Evolutionary conservation across 1,140 invertebrate species (phyloP), one percentile per base, ranked within the genome.

Genomic region (Drosophila auraria): DNA sequence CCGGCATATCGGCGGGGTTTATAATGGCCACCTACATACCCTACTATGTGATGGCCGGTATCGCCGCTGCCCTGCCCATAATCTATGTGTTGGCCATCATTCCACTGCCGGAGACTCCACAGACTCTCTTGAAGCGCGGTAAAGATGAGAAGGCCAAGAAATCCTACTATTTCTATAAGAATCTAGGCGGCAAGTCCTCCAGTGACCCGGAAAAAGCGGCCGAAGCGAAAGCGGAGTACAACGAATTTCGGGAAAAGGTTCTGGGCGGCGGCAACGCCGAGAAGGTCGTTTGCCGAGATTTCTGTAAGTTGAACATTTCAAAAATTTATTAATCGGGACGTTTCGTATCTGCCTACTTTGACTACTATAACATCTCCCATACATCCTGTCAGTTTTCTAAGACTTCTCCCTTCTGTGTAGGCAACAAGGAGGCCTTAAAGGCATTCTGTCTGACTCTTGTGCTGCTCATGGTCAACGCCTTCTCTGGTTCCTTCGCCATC

Each of bases 401-500:
- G 8, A 20, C 33, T 42, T 17, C 20, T 3, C 5, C 42, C 9
- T 12, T n/a, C 38, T 38, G 25, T 58, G 0, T 25, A 91, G 89
- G 66, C 25, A 81, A 71, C 30, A 47, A 25, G 58, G 45, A 50
- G 0, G 64, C 84, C 3, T 8, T 73, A 2, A 86, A 69, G 56
- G 58, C 74, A 2, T 83, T 89, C 36, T 65, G n/a, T 0, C 54
- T 91, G 23, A 81, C 74, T 36, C 57, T 58, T 23, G 54, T 80
- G 2, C 15, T 91, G 14, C 17, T 91, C 5, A 3, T 89, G 4
- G 42, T 47, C 27, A 81, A 87, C 54, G 61, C 84, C 36, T 51
- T 91, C 42, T 83, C 94, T 47, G 94, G 94, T 0, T 93, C 93
- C 78, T 92, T 94, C 50, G 94, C 94, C 11, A 91, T 94, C 7